Evolutionary conservation across 2,888 invertebrate species (phyloP).

Genomic region (Zeuzera pyrina): DNA sequence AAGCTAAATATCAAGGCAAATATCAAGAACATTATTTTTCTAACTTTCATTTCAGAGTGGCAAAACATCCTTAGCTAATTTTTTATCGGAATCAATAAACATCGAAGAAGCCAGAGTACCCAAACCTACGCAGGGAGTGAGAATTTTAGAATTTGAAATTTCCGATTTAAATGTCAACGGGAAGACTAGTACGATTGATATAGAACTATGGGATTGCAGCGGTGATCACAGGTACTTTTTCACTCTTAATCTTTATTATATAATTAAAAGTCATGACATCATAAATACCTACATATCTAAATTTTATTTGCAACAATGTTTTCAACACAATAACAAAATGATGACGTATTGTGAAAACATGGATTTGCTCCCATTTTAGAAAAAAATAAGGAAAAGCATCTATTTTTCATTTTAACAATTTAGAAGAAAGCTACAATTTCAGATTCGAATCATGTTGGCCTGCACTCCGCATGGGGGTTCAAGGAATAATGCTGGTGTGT

Average conservation of each 20-base stretch:
- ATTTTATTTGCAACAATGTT: slow-evolving; percentile 1
- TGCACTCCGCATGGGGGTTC: slow-evolving; percentile 77
- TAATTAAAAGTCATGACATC: neutral
- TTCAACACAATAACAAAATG: slow-evolving; percentile 2
- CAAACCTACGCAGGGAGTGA: slow-evolving; percentile 80
- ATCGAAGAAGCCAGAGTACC: slow-evolving; percentile 76
- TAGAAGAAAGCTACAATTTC: slow-evolving; percentile 62
- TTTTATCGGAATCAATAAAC: slow-evolving; percentile 77
- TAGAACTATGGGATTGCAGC: slow-evolving; percentile 87
- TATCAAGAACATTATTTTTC: too few relatives aligned
- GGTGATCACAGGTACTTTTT: slow-evolving; percentile 78
- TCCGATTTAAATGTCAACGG: slow-evolving; percentile 73
- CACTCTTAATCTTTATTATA: neutral
- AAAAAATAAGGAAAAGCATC: too few relatives aligned
- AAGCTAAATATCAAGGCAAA: too few relatives aligned
- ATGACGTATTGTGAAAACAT: too few relatives aligned
- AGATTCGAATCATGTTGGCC: slow-evolving; percentile 87
- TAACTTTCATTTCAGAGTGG: slow-evolving; percentile 73
- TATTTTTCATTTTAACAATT: too few relatives aligned
- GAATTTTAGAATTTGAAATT: slow-evolving; percentile 84
- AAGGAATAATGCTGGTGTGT: slow-evolving; percentile 82
- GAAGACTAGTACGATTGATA: slow-evolving; percentile 74
- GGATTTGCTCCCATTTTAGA: neutral
- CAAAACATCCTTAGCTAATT: slow-evolving; percentile 80
- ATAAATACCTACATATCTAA: neutral